Conservation (phyloP, 2,113 vertebrate species). For the Potamarius usumacintae region DNA sequence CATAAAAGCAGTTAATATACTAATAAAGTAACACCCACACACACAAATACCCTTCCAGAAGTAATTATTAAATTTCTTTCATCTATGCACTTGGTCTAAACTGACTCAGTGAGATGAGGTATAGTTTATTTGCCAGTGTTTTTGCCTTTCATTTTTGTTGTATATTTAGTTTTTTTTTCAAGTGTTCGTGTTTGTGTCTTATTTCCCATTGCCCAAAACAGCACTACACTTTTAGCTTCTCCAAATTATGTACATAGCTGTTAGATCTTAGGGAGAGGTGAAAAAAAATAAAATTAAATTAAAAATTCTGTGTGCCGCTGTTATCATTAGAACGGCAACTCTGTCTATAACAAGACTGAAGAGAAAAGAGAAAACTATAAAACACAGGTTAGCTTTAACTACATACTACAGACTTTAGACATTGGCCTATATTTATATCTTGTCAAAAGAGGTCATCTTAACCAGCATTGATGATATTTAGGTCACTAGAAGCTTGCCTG, state of each 20-base stretch:
- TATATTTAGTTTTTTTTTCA: not conserved
- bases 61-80: not conserved
- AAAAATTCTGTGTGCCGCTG: not conserved
- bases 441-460: not conserved
- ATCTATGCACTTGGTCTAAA: not conserved
- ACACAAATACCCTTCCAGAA: not conserved
- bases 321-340: not conserved
- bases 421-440: not conserved
- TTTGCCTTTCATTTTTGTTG: constrained; percentile 1
- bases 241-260: not conserved
- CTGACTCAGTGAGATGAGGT: not conserved
- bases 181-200: not conserved
- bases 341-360: not conserved
- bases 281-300: not conserved
- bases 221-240: not conserved
- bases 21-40: not conserved
- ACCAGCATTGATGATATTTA: not conserved
- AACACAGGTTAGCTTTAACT: not conserved
- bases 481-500: not conserved
- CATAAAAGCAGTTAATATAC: not conserved
- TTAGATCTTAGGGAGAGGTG: not conserved
- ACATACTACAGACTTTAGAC: not conserved
- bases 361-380: not conserved
- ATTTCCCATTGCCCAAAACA: not conserved
- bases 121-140: not conserved